These are phyloP conservation scores for Synanthedon tipuliformis DNA, from an alignment of 2,888 invertebrate species.

Conservation along the genomic window DNA sequence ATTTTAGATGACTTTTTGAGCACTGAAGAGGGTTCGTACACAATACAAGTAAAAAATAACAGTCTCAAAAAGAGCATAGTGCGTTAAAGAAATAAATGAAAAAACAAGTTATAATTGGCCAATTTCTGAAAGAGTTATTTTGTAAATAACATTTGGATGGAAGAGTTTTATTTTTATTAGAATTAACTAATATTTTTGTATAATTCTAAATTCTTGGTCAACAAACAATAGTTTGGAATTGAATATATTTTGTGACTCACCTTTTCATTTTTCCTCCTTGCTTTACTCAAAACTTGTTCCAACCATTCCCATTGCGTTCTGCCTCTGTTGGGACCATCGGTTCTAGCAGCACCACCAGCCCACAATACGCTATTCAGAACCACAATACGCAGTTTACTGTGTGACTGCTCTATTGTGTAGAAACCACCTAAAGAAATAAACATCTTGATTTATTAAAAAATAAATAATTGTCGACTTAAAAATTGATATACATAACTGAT, in stretches of 20 bases:
- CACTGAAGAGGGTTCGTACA: too few species aligned
- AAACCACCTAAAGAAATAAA: conserved; percentile 77
- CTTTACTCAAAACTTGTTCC: conserved; percentile 77
- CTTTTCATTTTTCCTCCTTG: conserved; percentile 81
- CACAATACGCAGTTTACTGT: conserved; percentile 83
- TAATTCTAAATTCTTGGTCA: too few species aligned
- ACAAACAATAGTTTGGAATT: too few species aligned
- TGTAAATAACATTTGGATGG: too few species aligned
- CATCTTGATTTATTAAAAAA: not conserved
- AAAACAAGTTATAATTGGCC: too few species aligned
- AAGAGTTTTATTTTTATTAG: too few species aligned
- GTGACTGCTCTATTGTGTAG: conserved; percentile 88
- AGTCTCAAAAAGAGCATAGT: too few species aligned
- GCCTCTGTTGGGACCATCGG: conserved; percentile 51
- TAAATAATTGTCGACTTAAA: not conserved
- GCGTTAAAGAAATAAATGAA: too few species aligned
- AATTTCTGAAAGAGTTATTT: too few species aligned
- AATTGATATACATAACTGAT: not conserved
- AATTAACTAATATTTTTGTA: too few species aligned
- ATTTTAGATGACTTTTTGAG: too few species aligned
- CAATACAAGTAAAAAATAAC: too few species aligned
- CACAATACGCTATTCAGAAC: conserved; percentile 91
- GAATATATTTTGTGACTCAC: conserved; percentile 60
- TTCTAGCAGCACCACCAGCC: conserved; percentile 61
- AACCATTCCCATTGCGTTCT: conserved; percentile 89